Evolutionary conservation across 1,140 invertebrate genomes (phyloP).

Genomic region (Heliconius congener): DNA sequence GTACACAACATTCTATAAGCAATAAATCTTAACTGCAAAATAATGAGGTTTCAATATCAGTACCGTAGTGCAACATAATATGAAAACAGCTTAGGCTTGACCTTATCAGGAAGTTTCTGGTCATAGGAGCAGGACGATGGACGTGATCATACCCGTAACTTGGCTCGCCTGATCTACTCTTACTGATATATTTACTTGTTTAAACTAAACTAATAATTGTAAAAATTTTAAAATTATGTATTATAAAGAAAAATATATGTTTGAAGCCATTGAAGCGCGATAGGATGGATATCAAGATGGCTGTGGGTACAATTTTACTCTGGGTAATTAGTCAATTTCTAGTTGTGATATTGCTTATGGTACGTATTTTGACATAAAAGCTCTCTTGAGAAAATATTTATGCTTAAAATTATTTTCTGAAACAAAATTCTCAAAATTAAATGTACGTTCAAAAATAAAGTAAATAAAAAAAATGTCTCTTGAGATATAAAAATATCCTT

Average conservation of each 20-base stretch:
- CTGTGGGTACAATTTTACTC: too few relatives aligned
- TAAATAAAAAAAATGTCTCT: neutral
- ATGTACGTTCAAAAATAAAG: neutral
- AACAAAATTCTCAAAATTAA: constrained; percentile 5
- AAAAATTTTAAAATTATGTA: too few relatives aligned
- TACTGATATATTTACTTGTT: neutral
- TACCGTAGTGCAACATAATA: neutral
- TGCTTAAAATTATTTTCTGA: neutral
- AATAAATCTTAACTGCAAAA: constrained; percentile 11
- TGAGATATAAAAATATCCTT: neutral
- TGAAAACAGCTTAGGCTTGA: constrained; percentile 44
- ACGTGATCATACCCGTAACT: constrained; percentile 47
- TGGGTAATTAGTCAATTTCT: too few relatives aligned
- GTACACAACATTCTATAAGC: neutral
- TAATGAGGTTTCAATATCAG: neutral
- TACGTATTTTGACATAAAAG: neutral
- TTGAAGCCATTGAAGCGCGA: too few relatives aligned
- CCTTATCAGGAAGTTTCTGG: constrained; percentile 67
- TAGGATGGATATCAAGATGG: neutral
- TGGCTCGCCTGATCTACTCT: constrained; percentile 5
- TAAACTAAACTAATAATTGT: too few relatives aligned
- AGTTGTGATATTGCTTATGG: neutral
- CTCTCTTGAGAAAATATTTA: neutral
- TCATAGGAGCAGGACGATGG: constrained; percentile 58
- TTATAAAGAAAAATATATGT: too few relatives aligned